phyloP scores from a whole-genome alignment of 1,140 invertebrate species.

The Coenobita brevimanus region DNA sequence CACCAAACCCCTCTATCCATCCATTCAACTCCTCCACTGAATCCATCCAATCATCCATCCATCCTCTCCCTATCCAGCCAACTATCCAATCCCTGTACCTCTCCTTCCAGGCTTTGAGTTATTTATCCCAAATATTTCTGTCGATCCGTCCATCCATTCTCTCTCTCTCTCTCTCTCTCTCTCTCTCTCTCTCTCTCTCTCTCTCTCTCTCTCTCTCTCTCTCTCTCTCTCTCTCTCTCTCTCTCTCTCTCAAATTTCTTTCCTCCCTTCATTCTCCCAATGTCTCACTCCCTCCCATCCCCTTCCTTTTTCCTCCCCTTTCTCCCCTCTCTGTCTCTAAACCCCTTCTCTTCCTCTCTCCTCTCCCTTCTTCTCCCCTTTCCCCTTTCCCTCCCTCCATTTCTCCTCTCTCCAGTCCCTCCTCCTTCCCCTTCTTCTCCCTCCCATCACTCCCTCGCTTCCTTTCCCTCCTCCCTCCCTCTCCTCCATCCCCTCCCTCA shows the following conservation, averaged over 20 bases:
- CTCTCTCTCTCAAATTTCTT: constrained; percentile 3
- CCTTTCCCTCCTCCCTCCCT: background rate
- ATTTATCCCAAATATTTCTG: no score
- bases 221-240: background rate
- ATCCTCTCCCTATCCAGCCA: background rate
- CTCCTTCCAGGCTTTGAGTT: no score
- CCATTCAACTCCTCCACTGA: no score
- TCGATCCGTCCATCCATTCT: no score
- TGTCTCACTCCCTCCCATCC: background rate
- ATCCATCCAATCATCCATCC: no score
- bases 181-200: background rate
- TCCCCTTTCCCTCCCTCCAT: no score
- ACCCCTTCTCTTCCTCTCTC: background rate
- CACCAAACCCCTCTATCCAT: no score
- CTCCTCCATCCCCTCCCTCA: no score
- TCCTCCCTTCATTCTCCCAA: no score
- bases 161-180: constrained; percentile 1
- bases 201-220: no score
- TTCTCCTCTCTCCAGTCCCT: no score
- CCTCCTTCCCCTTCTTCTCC: background rate
- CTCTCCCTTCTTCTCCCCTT: background rate
- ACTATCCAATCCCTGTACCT: no score
- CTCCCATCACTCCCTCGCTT: background rate
- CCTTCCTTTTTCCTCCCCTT: background rate
- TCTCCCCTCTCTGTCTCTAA: background rate